phyloP scores from a whole-genome alignment of 2,888 invertebrate species.

The Incurvaria masculella region DNA sequence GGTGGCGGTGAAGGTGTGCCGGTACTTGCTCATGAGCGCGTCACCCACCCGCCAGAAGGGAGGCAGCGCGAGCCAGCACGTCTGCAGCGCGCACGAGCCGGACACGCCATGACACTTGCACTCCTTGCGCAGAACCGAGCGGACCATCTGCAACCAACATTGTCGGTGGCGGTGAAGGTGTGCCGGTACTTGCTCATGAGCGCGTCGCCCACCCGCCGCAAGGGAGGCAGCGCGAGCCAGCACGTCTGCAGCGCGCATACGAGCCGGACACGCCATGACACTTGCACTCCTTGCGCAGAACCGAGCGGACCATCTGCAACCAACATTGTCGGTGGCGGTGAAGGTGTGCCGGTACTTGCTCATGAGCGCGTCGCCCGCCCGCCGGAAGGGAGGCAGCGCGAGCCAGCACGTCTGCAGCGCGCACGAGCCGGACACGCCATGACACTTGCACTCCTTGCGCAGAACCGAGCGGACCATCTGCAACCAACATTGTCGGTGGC shows the following conservation, averaged over 20 bases:
- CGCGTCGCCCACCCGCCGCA: constrained; percentile 79
- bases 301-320: constrained; percentile 68
- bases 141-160: constrained; percentile 71
- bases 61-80: constrained; percentile 95
- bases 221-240: constrained; percentile 89
- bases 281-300: constrained; percentile 83
- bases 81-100: constrained; percentile 92
- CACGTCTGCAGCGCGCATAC: constrained; percentile 92
- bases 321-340: too few relatives aligned
- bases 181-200: constrained; percentile 50
- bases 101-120: constrained; percentile 99
- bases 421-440: constrained; percentile 97
- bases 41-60: constrained; percentile 83
- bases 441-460: constrained; percentile 90
- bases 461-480: constrained; percentile 73
- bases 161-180: too few relatives aligned
- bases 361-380: constrained; percentile 80
- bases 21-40: constrained; percentile 56
- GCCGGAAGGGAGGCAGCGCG: constrained; percentile 81
- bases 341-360: not conserved
- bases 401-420: constrained; percentile 97
- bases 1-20: too few relatives aligned
- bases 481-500: too few relatives aligned
- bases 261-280: constrained; percentile 98
- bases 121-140: constrained; percentile 71